A percentile compares a stretch with the other conserved stretches of the same genome.
phyloP scores from a whole-genome alignment of 2,113 vertebrate genomes.

The Mellivora capensis region DNA sequence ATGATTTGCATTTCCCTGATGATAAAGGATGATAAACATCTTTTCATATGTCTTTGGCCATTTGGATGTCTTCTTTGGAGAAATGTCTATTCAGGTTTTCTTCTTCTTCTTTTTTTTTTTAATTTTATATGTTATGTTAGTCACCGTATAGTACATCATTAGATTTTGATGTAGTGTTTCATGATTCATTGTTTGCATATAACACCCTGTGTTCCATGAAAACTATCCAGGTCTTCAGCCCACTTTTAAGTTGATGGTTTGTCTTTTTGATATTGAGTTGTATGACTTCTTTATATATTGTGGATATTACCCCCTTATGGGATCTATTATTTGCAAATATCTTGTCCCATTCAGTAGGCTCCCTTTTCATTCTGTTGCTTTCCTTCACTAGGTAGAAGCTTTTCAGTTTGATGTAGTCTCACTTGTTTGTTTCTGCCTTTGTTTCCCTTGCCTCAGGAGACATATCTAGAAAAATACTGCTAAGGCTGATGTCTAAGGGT shows the following conservation, averaged over 20 bases:
- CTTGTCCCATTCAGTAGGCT: not conserved
- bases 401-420: not conserved
- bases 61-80: not conserved
- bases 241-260: not conserved
- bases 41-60: not conserved
- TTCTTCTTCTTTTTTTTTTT: no score
- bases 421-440: not conserved
- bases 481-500: not conserved
- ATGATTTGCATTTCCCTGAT: not conserved
- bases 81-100: not conserved
- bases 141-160: no score
- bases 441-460: not conserved
- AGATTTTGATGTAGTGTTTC: no score
- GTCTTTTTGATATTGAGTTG: not conserved
- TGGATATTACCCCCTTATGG: not conserved
- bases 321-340: not conserved
- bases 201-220: no score
- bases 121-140: no score
- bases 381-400: not conserved
- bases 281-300: not conserved
- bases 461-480: not conserved
- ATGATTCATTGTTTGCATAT: no score
- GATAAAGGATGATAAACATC: not conserved
- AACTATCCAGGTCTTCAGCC: not conserved
- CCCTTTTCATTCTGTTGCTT: not conserved